Percentiles rank a stretch among this genome's conserved stretches.
Conservation (phyloP, 2,113 vertebrate species). For the Aramus guarauna region DNA sequence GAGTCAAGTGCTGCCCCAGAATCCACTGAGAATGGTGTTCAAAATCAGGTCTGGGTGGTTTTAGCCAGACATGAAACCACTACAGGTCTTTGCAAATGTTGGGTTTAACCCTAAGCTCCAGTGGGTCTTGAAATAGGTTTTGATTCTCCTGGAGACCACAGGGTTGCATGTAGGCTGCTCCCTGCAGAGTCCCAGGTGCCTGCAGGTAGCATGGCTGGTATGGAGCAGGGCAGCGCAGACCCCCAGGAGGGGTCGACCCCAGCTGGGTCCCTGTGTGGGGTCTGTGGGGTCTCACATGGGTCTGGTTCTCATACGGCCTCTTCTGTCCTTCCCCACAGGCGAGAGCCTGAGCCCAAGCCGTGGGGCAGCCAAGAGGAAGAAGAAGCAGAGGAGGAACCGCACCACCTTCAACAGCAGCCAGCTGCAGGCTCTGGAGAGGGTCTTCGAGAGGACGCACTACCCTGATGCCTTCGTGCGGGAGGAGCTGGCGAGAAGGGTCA, state of each 20-base stretch:
- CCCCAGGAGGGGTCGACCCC: not conserved
- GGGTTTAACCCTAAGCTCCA: not conserved
- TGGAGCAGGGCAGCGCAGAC: not conserved
- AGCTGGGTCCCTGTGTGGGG: accelerated
- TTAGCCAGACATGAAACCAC: not conserved
- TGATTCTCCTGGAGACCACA: not conserved
- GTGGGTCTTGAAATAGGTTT: not conserved
- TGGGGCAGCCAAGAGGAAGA: slow-evolving; percentile 71
- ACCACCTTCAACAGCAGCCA: slow-evolving; percentile 87
- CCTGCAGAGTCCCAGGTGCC: not conserved
- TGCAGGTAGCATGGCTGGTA: not conserved
- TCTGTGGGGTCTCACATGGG: accelerated
- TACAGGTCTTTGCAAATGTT: not conserved
- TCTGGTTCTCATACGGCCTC: not conserved
- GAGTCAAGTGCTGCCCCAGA: not conserved
- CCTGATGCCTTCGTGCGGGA: slow-evolving; percentile 81
- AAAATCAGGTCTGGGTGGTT: not conserved
- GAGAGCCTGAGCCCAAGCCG: slow-evolving; percentile 70
- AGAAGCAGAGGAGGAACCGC: slow-evolving; percentile 82
- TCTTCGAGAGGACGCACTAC: slow-evolving; percentile 83
- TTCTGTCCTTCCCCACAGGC: slow-evolving; percentile 11
- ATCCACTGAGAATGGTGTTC: not conserved
- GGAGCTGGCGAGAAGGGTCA: slow-evolving; percentile 80
- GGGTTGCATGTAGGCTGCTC: not conserved
- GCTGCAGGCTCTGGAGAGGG: slow-evolving; percentile 81